These are phyloP conservation scores for Nothocercus julius DNA, from an alignment of 2,113 vertebrate species.

Conservation along the genomic window DNA sequence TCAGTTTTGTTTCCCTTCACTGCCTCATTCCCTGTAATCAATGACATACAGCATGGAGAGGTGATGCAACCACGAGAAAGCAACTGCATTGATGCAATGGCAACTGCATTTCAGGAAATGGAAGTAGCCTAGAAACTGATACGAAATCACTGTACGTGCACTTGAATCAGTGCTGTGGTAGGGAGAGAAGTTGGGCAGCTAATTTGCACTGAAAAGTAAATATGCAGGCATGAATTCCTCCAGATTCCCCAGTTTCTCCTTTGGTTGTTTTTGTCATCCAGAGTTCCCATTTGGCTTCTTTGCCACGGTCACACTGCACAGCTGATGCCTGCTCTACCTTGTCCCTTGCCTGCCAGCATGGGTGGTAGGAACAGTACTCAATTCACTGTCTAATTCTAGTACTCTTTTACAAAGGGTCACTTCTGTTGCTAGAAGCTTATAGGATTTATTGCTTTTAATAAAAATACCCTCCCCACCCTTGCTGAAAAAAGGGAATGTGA, in stretches of 20 bases:
- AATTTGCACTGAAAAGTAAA: too few species aligned
- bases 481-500: neutral
- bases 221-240: too few species aligned
- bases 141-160: neutral
- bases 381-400: neutral
- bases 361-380: fast-evolving
- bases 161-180: neutral
- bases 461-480: neutral
- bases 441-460: neutral
- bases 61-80: neutral
- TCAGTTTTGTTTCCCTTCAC: neutral
- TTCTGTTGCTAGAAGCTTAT: neutral
- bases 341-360: neutral
- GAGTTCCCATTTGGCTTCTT: neutral
- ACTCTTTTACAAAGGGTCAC: neutral
- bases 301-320: fast-evolving
- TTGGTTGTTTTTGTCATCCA: neutral
- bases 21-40: neutral
- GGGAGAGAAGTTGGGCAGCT: neutral
- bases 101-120: neutral
- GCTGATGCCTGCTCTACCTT: fast-evolving
- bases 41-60: neutral
- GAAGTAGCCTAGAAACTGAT: neutral
- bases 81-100: neutral
- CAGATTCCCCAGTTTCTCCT: too few species aligned